Evolutionary conservation across 2,113 vertebrate genomes (phyloP), one percentile per base, ranked within the genome.

Genomic region (Corythornis vintsioides): DNA sequence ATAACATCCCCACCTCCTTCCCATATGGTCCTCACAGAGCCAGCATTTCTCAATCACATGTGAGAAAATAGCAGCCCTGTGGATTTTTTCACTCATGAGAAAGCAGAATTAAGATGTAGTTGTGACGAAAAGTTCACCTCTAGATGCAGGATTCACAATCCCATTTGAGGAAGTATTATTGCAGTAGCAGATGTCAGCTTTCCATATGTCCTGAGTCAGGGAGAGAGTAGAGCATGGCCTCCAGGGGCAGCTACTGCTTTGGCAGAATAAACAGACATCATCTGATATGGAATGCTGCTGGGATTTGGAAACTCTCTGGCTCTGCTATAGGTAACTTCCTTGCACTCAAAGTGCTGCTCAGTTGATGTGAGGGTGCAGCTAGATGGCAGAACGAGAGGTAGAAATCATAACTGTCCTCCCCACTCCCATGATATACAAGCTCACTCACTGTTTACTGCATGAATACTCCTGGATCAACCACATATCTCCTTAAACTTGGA

Each of bases 121-220:
- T 85, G n/a, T 45, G 64, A 92, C 73, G 64, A 87, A 87, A 89
- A 79, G 43, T 45, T 83, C 60, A 79, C 33, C 67, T 60, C 67
- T 71, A 19, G 43, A 56, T 94, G 52, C 69, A 92, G 89, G 64
- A 91, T n/a, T 88, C 71, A 56, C 63, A 91, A 85, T 64, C 56
- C 48, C 38, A 89, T 93, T 83, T 92, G 18, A 73, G 60, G 17
- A 77, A 88, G 5, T 59, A 80, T n/a, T 74, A 85, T 19, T 84
- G 78, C 87, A 79, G 75, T 64, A 93, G 81, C 90, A 95, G 71
- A 86, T 75, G 73, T 81, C 50, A 31, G 75, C 78, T 90, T 92
- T 92, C 86, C 66, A 43, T 85, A 86, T 20, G 66, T 73, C 84
- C 71, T 35, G 78, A 92, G 50, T 61, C 84, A 94, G 91, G 86